phyloP scores from a whole-genome alignment of 2,113 vertebrate genomes.

The Pteropus alecto region DNA sequence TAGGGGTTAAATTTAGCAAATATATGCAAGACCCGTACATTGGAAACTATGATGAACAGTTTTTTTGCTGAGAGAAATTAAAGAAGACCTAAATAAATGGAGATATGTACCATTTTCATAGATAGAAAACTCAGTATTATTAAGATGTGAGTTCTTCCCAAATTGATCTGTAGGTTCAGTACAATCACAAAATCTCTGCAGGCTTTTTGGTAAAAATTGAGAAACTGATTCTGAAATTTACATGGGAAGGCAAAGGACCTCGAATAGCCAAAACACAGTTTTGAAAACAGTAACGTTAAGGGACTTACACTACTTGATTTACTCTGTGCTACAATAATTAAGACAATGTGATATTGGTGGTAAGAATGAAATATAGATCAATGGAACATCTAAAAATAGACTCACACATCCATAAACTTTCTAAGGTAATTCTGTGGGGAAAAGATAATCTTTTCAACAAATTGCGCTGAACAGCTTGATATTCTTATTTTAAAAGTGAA shows the following conservation, averaged over 20 bases:
- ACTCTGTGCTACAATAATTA: neutral
- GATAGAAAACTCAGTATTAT: neutral
- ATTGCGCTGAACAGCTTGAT: neutral
- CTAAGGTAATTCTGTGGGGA: neutral
- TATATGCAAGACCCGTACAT: neutral
- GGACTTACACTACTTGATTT: neutral
- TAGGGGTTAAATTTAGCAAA: neutral
- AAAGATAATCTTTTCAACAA: slow-evolving; percentile 2
- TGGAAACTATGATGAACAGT: neutral
- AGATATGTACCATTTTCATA: neutral
- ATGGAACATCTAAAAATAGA: neutral
- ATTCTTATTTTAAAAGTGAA: neutral
- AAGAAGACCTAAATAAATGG: slow-evolving; percentile 2
- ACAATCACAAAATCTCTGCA: neutral
- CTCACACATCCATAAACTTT: neutral
- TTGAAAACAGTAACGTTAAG: neutral
- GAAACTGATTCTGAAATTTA: slow-evolving; percentile 30
- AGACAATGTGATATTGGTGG: neutral
- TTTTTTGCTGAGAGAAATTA: neutral
- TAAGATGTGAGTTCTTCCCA: neutral
- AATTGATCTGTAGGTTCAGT: neutral
- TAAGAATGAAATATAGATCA: neutral
- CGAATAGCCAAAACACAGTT: neutral
- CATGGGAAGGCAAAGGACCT: neutral
- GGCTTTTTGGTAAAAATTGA: slow-evolving; percentile 8